These are phyloP conservation scores for Cydia strobilella DNA, from an alignment of 1,140 invertebrate species.

Conservation along the genomic window DNA sequence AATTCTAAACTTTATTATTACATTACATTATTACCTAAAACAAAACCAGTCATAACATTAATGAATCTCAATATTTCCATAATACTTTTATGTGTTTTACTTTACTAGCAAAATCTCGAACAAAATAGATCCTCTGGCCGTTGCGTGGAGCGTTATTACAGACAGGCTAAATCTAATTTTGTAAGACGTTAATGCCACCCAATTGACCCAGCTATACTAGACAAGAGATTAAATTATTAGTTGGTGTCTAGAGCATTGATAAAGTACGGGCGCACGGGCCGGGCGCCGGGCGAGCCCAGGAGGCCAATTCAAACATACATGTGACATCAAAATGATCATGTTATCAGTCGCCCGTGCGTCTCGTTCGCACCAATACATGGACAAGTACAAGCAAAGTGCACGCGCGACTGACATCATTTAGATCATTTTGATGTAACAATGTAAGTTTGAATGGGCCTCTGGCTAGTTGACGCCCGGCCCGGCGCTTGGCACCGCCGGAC, in stretches of 20 bases:
- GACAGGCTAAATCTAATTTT: conserved; percentile 23
- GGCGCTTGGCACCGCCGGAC: conserved; percentile 60
- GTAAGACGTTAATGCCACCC: conserved; percentile 20
- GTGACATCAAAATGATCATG: background rate
- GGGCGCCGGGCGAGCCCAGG: conserved; percentile 23
- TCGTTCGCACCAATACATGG: too few species aligned
- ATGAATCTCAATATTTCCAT: background rate
- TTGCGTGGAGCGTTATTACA: background rate
- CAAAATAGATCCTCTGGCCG: background rate
- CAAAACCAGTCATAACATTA: background rate
- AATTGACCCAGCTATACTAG: background rate
- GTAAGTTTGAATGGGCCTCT: background rate
- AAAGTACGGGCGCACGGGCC: background rate
- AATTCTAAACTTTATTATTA: background rate
- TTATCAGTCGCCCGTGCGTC: too few species aligned
- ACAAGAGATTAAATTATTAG: conserved; percentile 27
- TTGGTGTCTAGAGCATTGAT: conserved; percentile 14
- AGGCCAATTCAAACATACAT: too few species aligned
- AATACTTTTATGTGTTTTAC: background rate
- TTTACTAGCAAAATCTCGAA: background rate
- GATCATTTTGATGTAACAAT: background rate
- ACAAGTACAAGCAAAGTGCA: too few species aligned
- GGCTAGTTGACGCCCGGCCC: conserved; percentile 37
- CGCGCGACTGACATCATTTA: background rate
- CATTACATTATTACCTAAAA: background rate